Evolutionary conservation across 2,113 vertebrate species (phyloP).

Genomic region (Pholis gunnellus): DNA sequence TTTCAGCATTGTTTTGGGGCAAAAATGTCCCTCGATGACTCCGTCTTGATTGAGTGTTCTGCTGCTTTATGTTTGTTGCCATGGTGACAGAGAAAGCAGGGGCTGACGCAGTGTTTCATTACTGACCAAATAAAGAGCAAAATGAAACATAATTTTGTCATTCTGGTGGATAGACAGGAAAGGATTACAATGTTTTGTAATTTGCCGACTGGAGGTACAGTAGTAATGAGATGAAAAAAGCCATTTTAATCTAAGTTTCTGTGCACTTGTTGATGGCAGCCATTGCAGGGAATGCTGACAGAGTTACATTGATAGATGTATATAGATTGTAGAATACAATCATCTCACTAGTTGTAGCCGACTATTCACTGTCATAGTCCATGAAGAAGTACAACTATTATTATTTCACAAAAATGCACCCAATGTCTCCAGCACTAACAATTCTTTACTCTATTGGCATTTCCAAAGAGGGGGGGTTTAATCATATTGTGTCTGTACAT

Average conservation of each 20-base stretch:
- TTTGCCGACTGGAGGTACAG: conserved; percentile 20
- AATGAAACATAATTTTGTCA: conserved; percentile 63
- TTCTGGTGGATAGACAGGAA: conserved; percentile 40
- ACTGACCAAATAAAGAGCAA: conserved; percentile 62
- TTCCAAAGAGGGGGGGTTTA: no score
- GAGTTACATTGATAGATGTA: neutral
- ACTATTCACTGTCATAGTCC: neutral
- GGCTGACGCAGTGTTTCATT: conserved; percentile 60
- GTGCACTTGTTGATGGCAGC: conserved; percentile 11
- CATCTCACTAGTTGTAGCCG: neutral
- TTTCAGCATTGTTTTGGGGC: conserved; percentile 35
- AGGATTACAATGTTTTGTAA: conserved; percentile 47
- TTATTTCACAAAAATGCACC: neutral
- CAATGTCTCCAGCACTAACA: no score
- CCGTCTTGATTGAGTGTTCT: conserved; percentile 58
- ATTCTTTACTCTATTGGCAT: neutral
- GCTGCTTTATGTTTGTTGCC: conserved; percentile 67
- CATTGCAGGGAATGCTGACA: conserved; percentile 13
- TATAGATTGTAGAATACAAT: neutral
- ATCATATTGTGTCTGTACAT: neutral
- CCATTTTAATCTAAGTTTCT: neutral
- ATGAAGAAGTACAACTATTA: neutral
- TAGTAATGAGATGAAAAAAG: conserved; percentile 28
- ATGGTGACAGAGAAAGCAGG: conserved; percentile 65
- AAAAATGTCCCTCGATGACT: conserved; percentile 38